Base-by-base conservation (phyloP, 2,888 invertebrate species). In the Pollenia labialis region DNA sequence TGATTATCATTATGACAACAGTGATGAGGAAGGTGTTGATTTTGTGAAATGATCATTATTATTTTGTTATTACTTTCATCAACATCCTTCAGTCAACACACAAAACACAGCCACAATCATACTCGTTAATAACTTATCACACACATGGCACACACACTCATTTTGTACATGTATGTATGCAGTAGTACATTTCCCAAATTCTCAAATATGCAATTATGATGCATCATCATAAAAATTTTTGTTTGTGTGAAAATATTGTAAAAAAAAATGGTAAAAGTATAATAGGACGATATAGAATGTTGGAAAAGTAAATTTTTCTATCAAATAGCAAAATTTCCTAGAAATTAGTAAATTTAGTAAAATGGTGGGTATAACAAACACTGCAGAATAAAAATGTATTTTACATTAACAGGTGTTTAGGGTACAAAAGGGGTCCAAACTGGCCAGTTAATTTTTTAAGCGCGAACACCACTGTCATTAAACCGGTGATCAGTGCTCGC, bases 201-300 rank as follows among this genome's bases (percentile, higher is more conserved):
- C 23, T 64, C 44, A 54, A 62, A 76, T 48, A 54, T 66, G 54
- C 54, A 66, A 56, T 76, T 66, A 76, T 32, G 16, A 4, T 46
- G 54, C 44, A 76, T 44, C 54, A 66, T 76, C 54, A n/a, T 23
- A 46, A 74, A 32, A 56, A 23, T 54, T 8, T 40, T 32, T 32
- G 16, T 4, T 2, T 48, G 3, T n/a, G 7, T 60, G n/a, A 10
- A 7, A 18, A 8, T 32, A 1, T 46, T 32, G 4, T 32, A 32
- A 32, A 0, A 32, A 32, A 0, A 32, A 32, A 32, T 32, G 32
- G 32, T 6, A 32, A 32, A 32, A 32, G 4, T 32, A 32, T 32
- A 32, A 32, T 32, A 32, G 0, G 6, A 32, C 32, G 32, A 32
- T 32, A 32, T 32, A 32, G 32, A 32, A 32, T 32, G 4, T 32